A percentile compares a stretch with the other conserved stretches of the same genome.
Conservation (phyloP, 2,888 invertebrate genomes). For the Zaprionus bogoriensis region DNA sequence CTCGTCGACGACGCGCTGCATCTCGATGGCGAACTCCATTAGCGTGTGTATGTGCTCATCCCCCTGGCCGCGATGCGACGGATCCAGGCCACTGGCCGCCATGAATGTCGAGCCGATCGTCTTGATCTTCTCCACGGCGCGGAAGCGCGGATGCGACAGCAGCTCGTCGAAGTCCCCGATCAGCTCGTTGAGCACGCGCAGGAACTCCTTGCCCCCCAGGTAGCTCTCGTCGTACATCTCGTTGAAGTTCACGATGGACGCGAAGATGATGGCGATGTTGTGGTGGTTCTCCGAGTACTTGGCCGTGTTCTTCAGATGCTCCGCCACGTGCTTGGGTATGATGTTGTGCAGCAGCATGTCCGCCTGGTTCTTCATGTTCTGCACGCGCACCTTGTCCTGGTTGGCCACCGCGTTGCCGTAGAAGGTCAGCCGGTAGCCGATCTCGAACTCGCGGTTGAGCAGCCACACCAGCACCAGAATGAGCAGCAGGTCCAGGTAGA, state of each 20-base stretch:
- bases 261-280: constrained; percentile 96
- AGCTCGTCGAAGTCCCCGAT: constrained; percentile 98
- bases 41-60: constrained; percentile 91
- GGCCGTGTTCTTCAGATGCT: constrained; percentile 95
- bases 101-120: constrained; percentile 98
- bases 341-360: constrained; percentile 98
- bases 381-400: constrained; percentile 93
- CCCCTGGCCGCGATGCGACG: constrained; percentile 88
- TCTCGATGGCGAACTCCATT: constrained; percentile 96
- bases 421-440: constrained; percentile 95
- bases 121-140: constrained; percentile 97
- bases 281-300: constrained; percentile 97
- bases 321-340: constrained; percentile 97
- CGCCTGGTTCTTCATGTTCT: constrained; percentile 96
- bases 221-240: constrained; percentile 99
- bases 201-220: constrained; percentile 95
- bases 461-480: constrained; percentile 95
- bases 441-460: constrained; percentile 97
- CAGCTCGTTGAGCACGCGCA: constrained; percentile 96
- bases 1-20: constrained; percentile 93
- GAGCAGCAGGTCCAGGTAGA: constrained; percentile 91
- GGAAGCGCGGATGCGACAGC: constrained; percentile 90
- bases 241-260: constrained; percentile 97
- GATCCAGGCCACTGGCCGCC: constrained; percentile 98
- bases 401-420: constrained; percentile 96